Conservation (phyloP, 2,797 vertebrate species). For the Borostomias antarcticus region DNA sequence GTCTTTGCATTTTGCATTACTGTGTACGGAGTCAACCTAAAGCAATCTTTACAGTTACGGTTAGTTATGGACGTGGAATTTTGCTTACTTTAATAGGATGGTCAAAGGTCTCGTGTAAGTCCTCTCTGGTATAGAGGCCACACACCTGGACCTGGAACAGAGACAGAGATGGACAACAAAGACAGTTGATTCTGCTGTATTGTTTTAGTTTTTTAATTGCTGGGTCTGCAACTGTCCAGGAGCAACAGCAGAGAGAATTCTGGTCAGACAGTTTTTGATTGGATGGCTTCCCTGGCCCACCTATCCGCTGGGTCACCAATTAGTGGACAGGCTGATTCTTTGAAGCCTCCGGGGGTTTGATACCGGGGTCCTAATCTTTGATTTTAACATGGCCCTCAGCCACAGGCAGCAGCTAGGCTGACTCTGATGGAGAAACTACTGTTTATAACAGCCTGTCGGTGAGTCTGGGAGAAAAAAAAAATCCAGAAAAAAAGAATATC, state of each 20-base stretch:
- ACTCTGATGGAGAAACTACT: conserved; percentile 60
- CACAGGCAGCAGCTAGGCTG: conserved; percentile 56
- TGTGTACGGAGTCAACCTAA: neutral
- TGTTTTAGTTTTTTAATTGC: conserved; percentile 64
- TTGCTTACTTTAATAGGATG: conserved; percentile 95
- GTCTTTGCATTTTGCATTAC: neutral
- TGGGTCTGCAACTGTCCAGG: conserved; percentile 65
- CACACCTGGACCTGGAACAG: conserved; percentile 91
- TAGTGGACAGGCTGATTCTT: conserved; percentile 76
- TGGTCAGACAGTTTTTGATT: conserved; percentile 64
- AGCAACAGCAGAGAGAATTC: conserved; percentile 57
- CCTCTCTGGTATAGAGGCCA: conserved; percentile 94
- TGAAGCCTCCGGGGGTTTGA: conserved; percentile 68
- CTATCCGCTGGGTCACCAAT: conserved; percentile 77
- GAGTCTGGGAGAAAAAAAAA: conserved; percentile 17
- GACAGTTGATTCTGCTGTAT: conserved; percentile 56
- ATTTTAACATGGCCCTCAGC: conserved; percentile 54
- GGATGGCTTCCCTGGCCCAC: conserved; percentile 45
- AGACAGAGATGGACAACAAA: conserved; percentile 46
- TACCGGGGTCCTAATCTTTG: conserved; percentile 63
- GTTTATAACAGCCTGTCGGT: conserved; percentile 42
- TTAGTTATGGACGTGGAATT: neutral
- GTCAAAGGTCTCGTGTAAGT: conserved; percentile 96
- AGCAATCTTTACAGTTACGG: neutral
- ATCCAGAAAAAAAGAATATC: conserved; percentile 43